phyloP scores from a whole-genome alignment of 2,888 invertebrate genomes.

The Leucophenga maculata region DNA sequence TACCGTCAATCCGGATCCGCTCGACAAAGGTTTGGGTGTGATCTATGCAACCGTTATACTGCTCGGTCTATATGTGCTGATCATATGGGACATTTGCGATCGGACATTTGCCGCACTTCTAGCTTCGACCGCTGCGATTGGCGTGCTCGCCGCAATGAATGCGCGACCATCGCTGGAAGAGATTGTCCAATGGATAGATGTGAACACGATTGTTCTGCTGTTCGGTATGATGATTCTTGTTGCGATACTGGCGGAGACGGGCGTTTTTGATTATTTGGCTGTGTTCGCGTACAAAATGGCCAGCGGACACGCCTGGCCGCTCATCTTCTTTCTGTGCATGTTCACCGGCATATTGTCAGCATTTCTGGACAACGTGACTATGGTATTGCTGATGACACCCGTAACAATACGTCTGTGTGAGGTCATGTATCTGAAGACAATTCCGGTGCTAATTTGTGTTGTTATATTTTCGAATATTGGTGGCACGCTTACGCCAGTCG shows the following conservation, averaged over 20 bases:
- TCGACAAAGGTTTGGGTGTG: conserved; percentile 79
- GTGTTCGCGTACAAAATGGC: conserved; percentile 81
- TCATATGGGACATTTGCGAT: conserved; percentile 83
- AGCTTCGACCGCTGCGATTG: conserved; percentile 79
- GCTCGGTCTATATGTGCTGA: conserved; percentile 82
- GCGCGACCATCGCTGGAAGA: conserved; percentile 78
- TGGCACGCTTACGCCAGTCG: conserved; percentile 90
- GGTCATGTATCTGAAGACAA: conserved; percentile 88
- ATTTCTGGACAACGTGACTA: conserved; percentile 84
- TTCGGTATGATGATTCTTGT: conserved; percentile 88
- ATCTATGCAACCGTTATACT: conserved; percentile 82
- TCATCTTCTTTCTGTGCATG: conserved; percentile 80
- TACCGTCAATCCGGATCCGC: conserved; percentile 73
- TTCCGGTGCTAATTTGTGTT: conserved; percentile 87
- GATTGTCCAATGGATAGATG: conserved; percentile 82
- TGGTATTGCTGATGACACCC: conserved; percentile 82
- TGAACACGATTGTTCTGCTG: conserved; percentile 78
- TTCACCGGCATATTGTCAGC: conserved; percentile 80
- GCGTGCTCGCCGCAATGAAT: conserved; percentile 78
- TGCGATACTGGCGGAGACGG: conserved; percentile 82
- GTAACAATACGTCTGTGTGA: conserved; percentile 87
- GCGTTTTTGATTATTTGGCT: conserved; percentile 83
- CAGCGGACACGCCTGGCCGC: conserved; percentile 79
- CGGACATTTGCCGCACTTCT: conserved; percentile 50
- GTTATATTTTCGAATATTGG: conserved; percentile 92